phyloP scores from a whole-genome alignment of 2,113 vertebrate species.

The Vulpes lagopus region DNA sequence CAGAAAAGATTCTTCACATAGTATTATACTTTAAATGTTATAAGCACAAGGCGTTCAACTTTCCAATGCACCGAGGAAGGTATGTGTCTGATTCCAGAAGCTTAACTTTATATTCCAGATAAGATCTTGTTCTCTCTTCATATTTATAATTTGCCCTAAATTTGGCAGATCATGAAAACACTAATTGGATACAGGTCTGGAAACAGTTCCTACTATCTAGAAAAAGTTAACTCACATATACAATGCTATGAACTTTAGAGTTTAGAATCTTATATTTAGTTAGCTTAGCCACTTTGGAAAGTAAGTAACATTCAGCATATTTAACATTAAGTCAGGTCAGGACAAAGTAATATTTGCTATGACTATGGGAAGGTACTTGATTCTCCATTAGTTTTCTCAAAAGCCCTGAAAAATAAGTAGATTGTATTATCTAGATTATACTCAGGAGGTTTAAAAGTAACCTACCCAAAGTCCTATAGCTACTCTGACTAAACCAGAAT shows the following conservation, averaged over 20 bases:
- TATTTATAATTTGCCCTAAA: constrained; percentile 5
- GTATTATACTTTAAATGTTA: not conserved
- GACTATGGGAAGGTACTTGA: not conserved
- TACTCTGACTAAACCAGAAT: not conserved
- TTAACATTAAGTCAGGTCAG: not conserved
- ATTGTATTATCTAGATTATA: not conserved
- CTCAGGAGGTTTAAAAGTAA: not conserved
- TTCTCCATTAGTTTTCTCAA: not conserved
- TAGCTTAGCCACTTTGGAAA: not conserved
- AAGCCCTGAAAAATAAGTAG: not conserved
- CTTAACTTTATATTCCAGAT: not conserved
- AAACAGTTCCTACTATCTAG: not conserved
- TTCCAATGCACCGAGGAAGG: not conserved
- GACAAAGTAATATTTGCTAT: not conserved
- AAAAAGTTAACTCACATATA: not conserved
- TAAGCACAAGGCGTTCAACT: not conserved
- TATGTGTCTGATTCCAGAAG: not conserved
- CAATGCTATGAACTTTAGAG: not conserved
- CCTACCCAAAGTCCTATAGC: not conserved
- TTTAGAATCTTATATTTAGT: not conserved
- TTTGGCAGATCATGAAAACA: not conserved
- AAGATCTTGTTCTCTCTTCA: not conserved
- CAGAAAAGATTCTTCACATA: not conserved
- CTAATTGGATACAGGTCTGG: not conserved
- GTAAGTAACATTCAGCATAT: not conserved